Percentiles rank a stretch among this genome's conserved stretches.
Evolutionary conservation across 2,797 vertebrate species (phyloP).

Genomic region (Vultur gryphus): DNA sequence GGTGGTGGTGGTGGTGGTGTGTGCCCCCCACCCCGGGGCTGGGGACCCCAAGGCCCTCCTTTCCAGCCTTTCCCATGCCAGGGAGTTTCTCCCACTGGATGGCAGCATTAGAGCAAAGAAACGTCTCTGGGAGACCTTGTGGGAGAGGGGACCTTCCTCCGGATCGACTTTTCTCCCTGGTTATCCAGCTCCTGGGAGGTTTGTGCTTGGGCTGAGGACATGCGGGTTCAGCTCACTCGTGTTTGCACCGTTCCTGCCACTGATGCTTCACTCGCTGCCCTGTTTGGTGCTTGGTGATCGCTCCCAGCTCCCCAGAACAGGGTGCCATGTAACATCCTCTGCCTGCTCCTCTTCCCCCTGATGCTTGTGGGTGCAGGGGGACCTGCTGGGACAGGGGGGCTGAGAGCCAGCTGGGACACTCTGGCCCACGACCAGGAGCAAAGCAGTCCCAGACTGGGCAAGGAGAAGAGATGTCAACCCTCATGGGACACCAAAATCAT

Average conservation of each 20-base stretch:
- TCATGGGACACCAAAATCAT: neutral
- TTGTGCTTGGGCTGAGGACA: neutral
- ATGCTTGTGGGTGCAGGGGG: neutral
- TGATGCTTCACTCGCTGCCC: neutral
- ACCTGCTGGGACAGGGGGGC: neutral
- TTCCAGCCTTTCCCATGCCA: neutral
- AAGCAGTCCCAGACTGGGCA: neutral
- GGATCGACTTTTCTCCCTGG: neutral
- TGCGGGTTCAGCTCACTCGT: neutral
- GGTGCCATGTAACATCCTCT: neutral
- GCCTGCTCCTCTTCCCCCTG: neutral
- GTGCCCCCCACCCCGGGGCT: rapidly evolving
- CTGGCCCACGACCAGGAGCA: rapidly evolving
- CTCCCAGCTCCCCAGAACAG: neutral
- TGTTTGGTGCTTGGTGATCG: neutral
- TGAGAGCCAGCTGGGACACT: neutral
- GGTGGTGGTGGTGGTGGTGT: neutral
- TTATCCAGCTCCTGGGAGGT: rapidly evolving
- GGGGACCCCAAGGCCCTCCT: neutral
- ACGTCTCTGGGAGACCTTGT: rapidly evolving
- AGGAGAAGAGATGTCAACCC: neutral
- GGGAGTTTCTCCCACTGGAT: slow-evolving; percentile 41
- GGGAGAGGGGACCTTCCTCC: neutral
- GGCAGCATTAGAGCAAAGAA: slow-evolving; percentile 36
- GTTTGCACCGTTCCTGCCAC: neutral